Base-by-base conservation (phyloP, 1,140 invertebrate species). In the Agrilus planipennis region DNA sequence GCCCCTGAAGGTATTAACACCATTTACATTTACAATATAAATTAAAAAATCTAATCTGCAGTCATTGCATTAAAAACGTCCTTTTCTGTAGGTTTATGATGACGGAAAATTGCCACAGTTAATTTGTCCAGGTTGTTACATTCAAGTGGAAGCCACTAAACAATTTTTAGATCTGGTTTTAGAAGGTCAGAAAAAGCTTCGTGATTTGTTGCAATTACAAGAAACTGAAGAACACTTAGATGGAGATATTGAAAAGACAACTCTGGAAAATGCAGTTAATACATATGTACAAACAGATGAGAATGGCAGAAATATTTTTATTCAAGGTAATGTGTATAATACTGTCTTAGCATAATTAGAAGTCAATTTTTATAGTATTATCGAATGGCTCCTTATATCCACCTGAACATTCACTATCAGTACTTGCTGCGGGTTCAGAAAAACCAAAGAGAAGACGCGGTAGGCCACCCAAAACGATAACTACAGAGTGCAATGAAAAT, bases 81-180 rank as follows among this genome's bases (percentile, higher is more conserved):
- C 42, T 45, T 36, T 41, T 50, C 48, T 60, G 36, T 45, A 82
- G 79, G 65, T 83, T 30, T 54, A 61, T 42, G 70, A 79, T 60
- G 78, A 81, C 69, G 76, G 74, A 11, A 73, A 75, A 51, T 60
- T 77, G 46, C 79, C 79, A 10, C 64, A 72, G 27, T 78, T 74
- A 11, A 79, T 83, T 50, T 83, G 80, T 56, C 79, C 79, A 3
- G 78, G 77, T 14, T 83, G 80, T 54, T 76, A 78, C 45, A 80
- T 81, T 41, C 78, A 81, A 53, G 49, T 83, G 45, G 77, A 81
- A 52, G 70, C 78, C 10, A 79, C 77, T 18, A 72, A 75, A 31
- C 73, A 78, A 51, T 83, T 83, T 63, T 70, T 83, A 50, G 74
- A 79, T 38, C 57, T 81, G 6, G 67, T 82, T 45, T 69, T 79